A percentile compares a stretch with the other conserved stretches of the same genome.
These are phyloP conservation scores for Amphilophus citrinellus DNA, from an alignment of 2,113 vertebrate genomes.

Conservation along the genomic window DNA sequence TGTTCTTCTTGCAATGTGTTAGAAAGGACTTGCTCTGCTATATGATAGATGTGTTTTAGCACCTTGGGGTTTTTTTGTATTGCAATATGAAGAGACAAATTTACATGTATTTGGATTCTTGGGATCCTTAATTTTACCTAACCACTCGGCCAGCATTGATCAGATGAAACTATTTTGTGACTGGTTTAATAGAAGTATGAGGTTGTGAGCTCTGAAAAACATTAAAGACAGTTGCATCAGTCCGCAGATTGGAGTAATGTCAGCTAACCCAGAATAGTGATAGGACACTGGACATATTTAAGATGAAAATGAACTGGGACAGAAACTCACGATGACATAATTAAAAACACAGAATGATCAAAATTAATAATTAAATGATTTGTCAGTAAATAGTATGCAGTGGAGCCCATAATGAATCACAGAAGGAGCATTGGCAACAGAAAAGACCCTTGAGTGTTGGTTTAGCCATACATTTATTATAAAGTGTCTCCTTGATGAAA, in stretches of 20 bases:
- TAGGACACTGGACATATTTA: not conserved
- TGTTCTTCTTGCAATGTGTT: not conserved
- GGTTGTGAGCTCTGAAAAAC: not conserved
- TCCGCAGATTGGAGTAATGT: not conserved
- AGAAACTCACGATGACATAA: not conserved
- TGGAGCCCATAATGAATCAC: constrained; percentile 13
- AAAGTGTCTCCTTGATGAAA: constrained; percentile 63
- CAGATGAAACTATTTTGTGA: not conserved
- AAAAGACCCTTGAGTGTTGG: constrained; percentile 50
- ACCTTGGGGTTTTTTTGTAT: not conserved
- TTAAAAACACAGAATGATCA: not conserved
- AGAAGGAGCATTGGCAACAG: constrained; percentile 24
- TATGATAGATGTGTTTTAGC: not conserved
- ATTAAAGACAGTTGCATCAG: not conserved
- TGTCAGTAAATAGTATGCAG: constrained; percentile 31
- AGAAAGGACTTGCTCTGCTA: not conserved
- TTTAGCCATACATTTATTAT: constrained; percentile 59
- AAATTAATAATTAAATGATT: constrained; percentile 2
- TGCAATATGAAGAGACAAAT: not conserved
- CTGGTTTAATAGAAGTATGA: not conserved
- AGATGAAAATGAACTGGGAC: not conserved
- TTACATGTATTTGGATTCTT: not conserved
- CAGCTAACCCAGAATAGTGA: not conserved
- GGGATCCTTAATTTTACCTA: not conserved
- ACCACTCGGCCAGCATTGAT: not conserved